Base-by-base conservation (phyloP, 2,888 invertebrate genomes). In the Agonopterix arenella region DNA sequence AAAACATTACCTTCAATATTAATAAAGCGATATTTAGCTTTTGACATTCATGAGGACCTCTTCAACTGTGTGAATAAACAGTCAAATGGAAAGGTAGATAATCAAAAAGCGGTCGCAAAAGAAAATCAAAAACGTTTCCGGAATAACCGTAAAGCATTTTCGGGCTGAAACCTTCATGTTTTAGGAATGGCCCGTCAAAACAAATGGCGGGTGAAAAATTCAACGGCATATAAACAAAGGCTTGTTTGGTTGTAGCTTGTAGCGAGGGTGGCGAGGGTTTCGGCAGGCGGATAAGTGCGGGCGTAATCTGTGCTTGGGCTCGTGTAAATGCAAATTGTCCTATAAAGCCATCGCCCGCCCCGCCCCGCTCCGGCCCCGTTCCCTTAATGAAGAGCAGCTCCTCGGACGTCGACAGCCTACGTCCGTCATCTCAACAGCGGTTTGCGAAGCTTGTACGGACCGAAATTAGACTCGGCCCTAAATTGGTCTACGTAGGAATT, bases 251-350 rank as follows among this genome's bases (percentile, higher is more conserved):
- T 62, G 70, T 73, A 74, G 73, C 70, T 72, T 76, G 72, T 70
- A 66, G 73, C 61, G 64, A 64, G 62, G 70, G 68, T 66, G 68
- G 70, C 59, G 64, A 76, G 84, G 81, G 81, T 86, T 88, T 84
- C 77, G 77, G 73, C 77, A 76, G 80, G 77, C 70, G 85, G 84
- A 83, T 86, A 85, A 88, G 83, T 83, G 78, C 84, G 80, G 74
- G 72, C 79, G 84, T 88, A 88, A 88, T 88, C 86, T 84, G 80
- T 80, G 82, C 83, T 75, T 69, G 75, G 77, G 83, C 82, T 84
- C 86, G 86, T 88, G 89, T 88, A 88, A 89, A 89, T 89, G 89
- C 86, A 89, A 89, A 89, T 89, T 78, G 85, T 84, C 79, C 84
- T 78, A 86, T 88, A 88, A 89, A 84, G 84, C 84, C 80, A 80